Conservation (phyloP, 1,140 invertebrate species). For the Sycophila sp. region DNA sequence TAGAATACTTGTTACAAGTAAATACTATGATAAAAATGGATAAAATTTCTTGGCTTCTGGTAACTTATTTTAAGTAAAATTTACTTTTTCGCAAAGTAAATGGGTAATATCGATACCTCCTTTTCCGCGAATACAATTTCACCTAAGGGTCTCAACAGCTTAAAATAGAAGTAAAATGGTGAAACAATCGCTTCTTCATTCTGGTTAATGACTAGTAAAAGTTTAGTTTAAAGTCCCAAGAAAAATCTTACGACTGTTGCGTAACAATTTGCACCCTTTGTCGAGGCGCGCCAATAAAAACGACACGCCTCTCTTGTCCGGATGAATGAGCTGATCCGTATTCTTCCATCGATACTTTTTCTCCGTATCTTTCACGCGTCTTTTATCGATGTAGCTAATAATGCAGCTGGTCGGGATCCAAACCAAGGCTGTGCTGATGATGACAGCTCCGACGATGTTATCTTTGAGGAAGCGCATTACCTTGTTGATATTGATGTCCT, state of each 20-base stretch:
- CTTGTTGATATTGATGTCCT: conserved; percentile 95
- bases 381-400: conserved; percentile 82
- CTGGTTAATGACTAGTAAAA: background rate
- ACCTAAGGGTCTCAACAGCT: too few species aligned
- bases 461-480: conserved; percentile 86
- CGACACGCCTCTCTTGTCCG: conserved; percentile 61
- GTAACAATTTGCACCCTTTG: conserved; percentile 23
- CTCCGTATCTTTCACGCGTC: conserved; percentile 67
- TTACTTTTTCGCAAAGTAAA: too few species aligned
- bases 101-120: too few species aligned
- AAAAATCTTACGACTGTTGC: conserved; percentile 11
- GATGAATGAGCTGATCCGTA: conserved; percentile 62
- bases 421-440: conserved; percentile 86
- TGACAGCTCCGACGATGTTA: conserved; percentile 90
- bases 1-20: too few species aligned
- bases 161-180: too few species aligned
- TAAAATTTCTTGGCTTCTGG: background rate
- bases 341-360: conserved; percentile 64
- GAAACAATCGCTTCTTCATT: too few species aligned
- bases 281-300: conserved; percentile 50
- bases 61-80: conserved; percentile 17
- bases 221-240: background rate
- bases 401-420: conserved; percentile 92
- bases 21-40: background rate
- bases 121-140: too few species aligned